A percentile compares a stretch with the other conserved stretches of the same genome.
These are phyloP conservation scores for Ammospiza caudacuta DNA, from an alignment of 2,113 vertebrate species.

Conservation along the genomic window DNA sequence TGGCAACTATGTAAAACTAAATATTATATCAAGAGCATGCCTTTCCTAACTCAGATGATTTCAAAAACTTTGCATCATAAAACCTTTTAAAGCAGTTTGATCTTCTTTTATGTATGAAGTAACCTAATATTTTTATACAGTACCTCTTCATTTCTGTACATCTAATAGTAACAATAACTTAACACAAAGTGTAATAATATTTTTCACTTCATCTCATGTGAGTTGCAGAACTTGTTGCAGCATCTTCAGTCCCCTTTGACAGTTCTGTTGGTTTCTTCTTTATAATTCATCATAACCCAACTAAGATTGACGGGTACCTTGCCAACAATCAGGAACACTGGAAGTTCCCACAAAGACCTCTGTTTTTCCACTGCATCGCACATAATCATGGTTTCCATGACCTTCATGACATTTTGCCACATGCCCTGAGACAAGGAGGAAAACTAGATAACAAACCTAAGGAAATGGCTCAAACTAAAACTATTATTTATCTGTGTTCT, in stretches of 20 bases:
- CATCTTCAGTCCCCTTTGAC: background rate
- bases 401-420: background rate
- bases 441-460: background rate
- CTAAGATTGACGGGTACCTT: background rate
- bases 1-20: conserved; percentile 2
- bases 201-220: background rate
- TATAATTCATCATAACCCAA: background rate
- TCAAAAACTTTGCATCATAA: conserved; percentile 21
- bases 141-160: background rate
- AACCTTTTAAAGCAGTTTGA: conserved; percentile 1
- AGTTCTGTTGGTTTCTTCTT: background rate
- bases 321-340: background rate
- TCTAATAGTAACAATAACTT: background rate
- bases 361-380: background rate
- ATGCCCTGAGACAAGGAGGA: background rate
- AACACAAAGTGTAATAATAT: background rate
- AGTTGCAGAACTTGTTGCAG: background rate
- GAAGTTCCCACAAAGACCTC: background rate
- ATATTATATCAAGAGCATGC: background rate
- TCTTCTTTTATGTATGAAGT: background rate
- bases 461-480: conserved; percentile 42
- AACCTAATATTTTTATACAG: background rate
- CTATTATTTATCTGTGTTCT: background rate
- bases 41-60: background rate
- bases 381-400: background rate